Conservation (phyloP, 1,140 invertebrate species). For the Scaptodrosophila lebanonensis region DNA sequence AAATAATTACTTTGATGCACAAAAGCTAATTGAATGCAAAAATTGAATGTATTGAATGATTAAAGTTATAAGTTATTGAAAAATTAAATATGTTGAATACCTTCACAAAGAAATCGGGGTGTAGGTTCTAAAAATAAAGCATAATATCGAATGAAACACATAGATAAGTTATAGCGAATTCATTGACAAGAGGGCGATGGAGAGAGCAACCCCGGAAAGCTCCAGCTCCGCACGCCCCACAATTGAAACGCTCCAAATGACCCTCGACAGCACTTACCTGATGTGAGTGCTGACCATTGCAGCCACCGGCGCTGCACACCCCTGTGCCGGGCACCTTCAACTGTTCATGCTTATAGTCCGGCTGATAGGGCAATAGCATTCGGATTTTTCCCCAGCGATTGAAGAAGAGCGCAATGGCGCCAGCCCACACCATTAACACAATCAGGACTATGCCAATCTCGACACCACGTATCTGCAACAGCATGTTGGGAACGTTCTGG, state of each 20-base stretch:
- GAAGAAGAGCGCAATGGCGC: slow-evolving; percentile 92
- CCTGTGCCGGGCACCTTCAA: slow-evolving; percentile 88
- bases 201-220: slow-evolving; percentile 2
- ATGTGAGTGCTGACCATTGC: slow-evolving; percentile 78
- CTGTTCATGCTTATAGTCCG: slow-evolving; percentile 91
- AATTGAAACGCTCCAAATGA: neutral
- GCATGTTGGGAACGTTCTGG: neutral
- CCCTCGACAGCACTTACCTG: slow-evolving; percentile 55
- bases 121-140: slow-evolving; percentile 76
- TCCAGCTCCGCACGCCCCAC: neutral
- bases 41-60: slow-evolving; percentile 27
- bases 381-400: slow-evolving; percentile 95
- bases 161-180: slow-evolving; percentile 48
- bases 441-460: slow-evolving; percentile 92
- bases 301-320: slow-evolving; percentile 82
- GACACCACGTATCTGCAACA: slow-evolving; percentile 85
- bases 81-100: slow-evolving; percentile 67
- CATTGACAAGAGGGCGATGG: slow-evolving; percentile 18
- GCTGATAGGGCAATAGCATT: slow-evolving; percentile 94
- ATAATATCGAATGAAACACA: slow-evolving; percentile 65
- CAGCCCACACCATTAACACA: slow-evolving; percentile 91
- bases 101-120: slow-evolving; percentile 77
- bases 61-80: slow-evolving; percentile 30
- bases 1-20: slow-evolving; percentile 27
- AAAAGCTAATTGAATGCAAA: slow-evolving; percentile 6